phyloP scores from a whole-genome alignment of 2,113 vertebrate genomes.

The Charadrius vociferus region DNA sequence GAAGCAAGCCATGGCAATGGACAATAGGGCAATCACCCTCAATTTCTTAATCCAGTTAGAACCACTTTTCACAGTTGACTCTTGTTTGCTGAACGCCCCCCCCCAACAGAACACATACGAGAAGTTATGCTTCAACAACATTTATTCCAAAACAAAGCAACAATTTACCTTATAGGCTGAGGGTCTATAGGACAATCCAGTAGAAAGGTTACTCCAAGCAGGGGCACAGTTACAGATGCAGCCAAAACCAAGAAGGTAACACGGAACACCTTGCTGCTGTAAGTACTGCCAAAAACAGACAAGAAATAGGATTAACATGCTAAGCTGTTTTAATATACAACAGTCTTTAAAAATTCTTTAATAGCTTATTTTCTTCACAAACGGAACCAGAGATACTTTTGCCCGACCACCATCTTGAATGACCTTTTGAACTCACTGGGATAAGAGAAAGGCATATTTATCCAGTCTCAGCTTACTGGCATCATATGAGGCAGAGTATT shows the following conservation, averaged over 20 bases:
- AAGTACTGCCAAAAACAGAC: conserved; percentile 78
- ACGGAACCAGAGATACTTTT: neutral
- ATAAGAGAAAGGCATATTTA: neutral
- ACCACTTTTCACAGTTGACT: neutral
- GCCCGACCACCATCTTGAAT: neutral
- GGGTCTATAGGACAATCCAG: conserved; percentile 93
- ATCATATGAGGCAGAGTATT: neutral
- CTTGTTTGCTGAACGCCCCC: neutral
- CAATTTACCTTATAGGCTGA: conserved; percentile 84
- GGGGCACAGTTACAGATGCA: conserved; percentile 78
- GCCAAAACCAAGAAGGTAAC: conserved; percentile 86
- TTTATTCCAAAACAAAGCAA: neutral
- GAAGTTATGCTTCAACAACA: neutral
- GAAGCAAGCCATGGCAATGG: neutral
- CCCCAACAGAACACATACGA: neutral
- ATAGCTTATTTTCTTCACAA: neutral
- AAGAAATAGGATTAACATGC: neutral
- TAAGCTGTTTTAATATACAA: neutral
- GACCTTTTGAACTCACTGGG: neutral
- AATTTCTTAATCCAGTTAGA: neutral
- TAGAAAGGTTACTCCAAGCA: conserved; percentile 84
- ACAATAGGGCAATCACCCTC: neutral
- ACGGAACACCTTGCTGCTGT: conserved; percentile 91
- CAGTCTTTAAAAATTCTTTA: neutral
- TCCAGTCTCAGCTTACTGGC: neutral